Percentiles rank a stretch among this genome's conserved stretches.
These are phyloP conservation scores for Megalurothrips usitatus DNA, from an alignment of 2,888 invertebrate species.

Conservation along the genomic window DNA sequence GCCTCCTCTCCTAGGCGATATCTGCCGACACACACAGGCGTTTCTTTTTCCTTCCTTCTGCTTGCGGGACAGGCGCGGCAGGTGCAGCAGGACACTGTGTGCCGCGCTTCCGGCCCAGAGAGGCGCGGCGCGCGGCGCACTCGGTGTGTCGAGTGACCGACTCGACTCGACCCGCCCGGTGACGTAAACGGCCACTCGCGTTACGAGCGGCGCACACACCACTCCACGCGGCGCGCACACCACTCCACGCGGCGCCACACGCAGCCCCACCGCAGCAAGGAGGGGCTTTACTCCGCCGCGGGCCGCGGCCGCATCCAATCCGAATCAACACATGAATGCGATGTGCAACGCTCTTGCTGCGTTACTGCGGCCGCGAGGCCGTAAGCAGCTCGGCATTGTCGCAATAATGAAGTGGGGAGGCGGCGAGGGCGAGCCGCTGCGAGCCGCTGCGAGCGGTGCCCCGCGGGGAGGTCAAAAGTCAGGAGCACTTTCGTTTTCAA, in stretches of 20 bases:
- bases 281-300: not conserved
- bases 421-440: not conserved
- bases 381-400: not conserved
- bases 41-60: too few species aligned
- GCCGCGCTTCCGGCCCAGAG: too few species aligned
- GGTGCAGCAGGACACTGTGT: too few species aligned
- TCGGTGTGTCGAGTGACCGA: not conserved
- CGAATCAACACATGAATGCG: not conserved
- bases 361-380: too few species aligned
- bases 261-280: not conserved
- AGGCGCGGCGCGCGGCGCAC: too few species aligned
- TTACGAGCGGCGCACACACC: not conserved
- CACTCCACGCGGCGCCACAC: not conserved
- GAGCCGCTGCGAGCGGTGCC: not conserved
- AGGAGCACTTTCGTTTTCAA: not conserved
- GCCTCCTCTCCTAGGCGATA: too few species aligned
- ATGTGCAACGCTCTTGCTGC: not conserved
- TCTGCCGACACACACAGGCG: too few species aligned
- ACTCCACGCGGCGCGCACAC: not conserved
- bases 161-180: not conserved
- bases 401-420: not conserved
- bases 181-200: conserved; percentile 11
- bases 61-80: too few species aligned
- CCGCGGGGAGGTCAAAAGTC: not conserved
- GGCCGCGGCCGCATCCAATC: not conserved